Conservation (phyloP, 2,797 vertebrate genomes). For the Podarcis lilfordi region DNA sequence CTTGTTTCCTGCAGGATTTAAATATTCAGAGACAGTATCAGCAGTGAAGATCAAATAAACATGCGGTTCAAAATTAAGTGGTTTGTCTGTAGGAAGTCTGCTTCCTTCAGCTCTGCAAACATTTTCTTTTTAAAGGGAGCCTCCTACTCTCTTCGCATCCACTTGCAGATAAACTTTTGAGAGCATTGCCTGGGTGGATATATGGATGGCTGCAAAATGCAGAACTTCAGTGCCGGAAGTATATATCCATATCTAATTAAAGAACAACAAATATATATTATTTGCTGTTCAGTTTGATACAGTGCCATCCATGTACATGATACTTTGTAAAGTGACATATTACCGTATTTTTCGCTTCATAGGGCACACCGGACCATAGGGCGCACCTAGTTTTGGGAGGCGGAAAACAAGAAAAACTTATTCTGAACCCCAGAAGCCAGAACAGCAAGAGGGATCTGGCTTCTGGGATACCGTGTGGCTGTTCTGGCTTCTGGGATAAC, state of each 20-base stretch:
- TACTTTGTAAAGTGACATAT: background rate
- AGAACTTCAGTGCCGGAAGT: background rate
- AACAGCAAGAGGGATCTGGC: too few species aligned
- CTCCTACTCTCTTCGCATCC: background rate
- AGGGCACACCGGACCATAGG: too few species aligned
- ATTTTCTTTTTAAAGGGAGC: background rate
- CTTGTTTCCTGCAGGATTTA: conserved; percentile 11
- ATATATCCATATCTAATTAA: background rate
- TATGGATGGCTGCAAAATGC: background rate
- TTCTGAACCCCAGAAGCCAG: too few species aligned
- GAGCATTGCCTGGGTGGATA: background rate
- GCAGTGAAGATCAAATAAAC: background rate
- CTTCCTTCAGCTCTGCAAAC: background rate
- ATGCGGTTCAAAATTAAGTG: background rate
- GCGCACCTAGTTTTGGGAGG: too few species aligned
- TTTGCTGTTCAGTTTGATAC: background rate
- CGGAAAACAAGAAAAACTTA: too few species aligned
- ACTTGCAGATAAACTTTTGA: background rate
- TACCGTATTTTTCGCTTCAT: too few species aligned
- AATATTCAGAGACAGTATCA: conserved; percentile 5
- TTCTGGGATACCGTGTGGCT: too few species aligned
- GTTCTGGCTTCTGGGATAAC: too few species aligned
- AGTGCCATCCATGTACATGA: background rate
- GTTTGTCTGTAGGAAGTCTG: conserved; percentile 16
- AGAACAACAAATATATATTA: background rate